Evolutionary conservation across 2,888 invertebrate species (phyloP).

Genomic region (Meliscaeva auricollis): DNA sequence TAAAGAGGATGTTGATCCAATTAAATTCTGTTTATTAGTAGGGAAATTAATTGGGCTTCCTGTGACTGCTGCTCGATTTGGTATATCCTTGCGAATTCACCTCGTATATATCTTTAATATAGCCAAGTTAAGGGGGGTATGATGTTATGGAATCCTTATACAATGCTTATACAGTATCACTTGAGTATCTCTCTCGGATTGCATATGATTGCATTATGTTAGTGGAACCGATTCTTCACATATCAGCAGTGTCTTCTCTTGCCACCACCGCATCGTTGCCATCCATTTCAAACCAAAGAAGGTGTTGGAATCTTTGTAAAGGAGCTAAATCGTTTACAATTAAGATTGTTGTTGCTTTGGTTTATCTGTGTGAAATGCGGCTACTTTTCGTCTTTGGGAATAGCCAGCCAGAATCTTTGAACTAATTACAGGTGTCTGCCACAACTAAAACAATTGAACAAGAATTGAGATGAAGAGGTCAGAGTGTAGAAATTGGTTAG

Average conservation of each 20-base stretch:
- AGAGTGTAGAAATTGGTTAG: neutral
- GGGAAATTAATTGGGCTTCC: constrained; percentile 76
- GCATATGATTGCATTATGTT: constrained; percentile 62
- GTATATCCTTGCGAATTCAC: constrained; percentile 39
- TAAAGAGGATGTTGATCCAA: constrained; percentile 75
- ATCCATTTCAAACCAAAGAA: neutral
- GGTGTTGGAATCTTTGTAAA: constrained; percentile 65
- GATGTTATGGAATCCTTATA: neutral
- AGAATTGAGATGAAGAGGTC: constrained; percentile 10
- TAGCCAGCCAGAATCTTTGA: constrained; percentile 59
- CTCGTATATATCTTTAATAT: neutral
- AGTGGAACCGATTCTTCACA: neutral
- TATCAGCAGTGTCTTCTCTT: no score
- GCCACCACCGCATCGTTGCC: neutral
- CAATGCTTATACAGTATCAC: constrained; percentile 56
- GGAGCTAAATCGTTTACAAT: constrained; percentile 67
- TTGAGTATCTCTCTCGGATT: constrained; percentile 41
- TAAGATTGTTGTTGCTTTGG: constrained; percentile 57
- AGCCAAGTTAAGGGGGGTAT: constrained; percentile 40
- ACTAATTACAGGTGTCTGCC: constrained; percentile 74
- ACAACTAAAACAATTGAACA: constrained; percentile 56
- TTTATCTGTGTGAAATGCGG: constrained; percentile 23
- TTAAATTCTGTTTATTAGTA: constrained; percentile 76
- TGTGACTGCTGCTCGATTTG: constrained; percentile 45
- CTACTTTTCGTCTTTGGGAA: constrained; percentile 41